Percentiles rank a stretch among this genome's conserved stretches.
These are phyloP conservation scores for Perithous albicinctus DNA, from an alignment of 2,888 invertebrate genomes.

Conservation along the genomic window DNA sequence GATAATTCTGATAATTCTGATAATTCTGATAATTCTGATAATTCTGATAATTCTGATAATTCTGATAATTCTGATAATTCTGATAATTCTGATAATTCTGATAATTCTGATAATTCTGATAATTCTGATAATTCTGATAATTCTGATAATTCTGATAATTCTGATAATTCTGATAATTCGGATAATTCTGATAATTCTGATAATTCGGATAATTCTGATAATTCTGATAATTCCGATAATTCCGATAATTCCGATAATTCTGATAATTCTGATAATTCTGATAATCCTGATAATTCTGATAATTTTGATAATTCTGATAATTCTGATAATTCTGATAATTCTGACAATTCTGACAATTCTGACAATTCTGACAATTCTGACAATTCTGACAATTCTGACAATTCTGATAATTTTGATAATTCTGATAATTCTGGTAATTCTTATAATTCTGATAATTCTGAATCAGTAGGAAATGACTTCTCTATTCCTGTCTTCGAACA, in stretches of 20 bases:
- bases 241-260: background rate
- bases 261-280: background rate
- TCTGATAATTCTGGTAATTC: background rate
- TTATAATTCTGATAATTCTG: background rate
- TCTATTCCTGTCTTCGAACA: background rate
- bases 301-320: background rate
- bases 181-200: too few relatives aligned
- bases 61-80: background rate
- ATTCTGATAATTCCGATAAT: background rate
- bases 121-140: background rate
- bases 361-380: too few relatives aligned
- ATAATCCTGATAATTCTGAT: too few relatives aligned
- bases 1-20: too few relatives aligned
- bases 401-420: background rate
- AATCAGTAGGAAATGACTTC: background rate
- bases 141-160: background rate
- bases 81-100: background rate
- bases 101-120: too few relatives aligned
- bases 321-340: background rate
- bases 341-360: background rate
- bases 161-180: background rate
- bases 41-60: background rate
- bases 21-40: background rate
- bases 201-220: background rate
- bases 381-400: too few relatives aligned